Percentiles rank a stretch among this genome's conserved stretches.
phyloP scores from a whole-genome alignment of 2,113 vertebrate species.

The Chionodraco myersi region DNA sequence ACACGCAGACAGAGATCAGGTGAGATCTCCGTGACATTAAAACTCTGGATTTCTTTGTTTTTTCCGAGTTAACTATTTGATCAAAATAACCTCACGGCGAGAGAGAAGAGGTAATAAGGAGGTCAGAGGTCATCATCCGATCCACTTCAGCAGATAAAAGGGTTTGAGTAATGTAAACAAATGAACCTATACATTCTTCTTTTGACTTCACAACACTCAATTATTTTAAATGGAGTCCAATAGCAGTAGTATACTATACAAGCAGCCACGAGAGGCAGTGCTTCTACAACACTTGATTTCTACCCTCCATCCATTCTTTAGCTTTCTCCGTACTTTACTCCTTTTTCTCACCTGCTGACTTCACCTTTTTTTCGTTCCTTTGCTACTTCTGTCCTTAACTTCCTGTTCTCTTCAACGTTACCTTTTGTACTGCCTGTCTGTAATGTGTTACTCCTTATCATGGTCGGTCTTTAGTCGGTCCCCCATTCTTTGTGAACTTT shows the following conservation, averaged over 20 bases:
- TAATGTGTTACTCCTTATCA: neutral
- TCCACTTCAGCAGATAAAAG: neutral
- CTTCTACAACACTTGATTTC: neutral
- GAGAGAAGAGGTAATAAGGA: neutral
- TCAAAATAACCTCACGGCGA: neutral
- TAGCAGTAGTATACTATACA: too few species aligned
- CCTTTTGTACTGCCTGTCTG: too few species aligned
- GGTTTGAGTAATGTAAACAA: neutral
- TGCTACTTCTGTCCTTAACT: neutral
- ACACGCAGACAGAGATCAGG: neutral
- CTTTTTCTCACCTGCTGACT: neutral
- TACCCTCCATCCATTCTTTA: neutral
- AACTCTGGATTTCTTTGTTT: neutral
- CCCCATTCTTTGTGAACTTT: neutral
- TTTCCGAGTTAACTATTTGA: neutral
- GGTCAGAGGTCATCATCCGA: neutral
- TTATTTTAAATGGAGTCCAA: too few species aligned
- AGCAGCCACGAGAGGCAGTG: too few species aligned
- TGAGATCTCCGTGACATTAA: neutral
- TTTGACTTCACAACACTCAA: too few species aligned
- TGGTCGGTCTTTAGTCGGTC: neutral
- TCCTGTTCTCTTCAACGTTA: neutral
- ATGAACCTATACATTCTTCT: neutral
- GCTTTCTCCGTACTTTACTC: neutral
- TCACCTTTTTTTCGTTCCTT: neutral